Conservation (phyloP, 2,888 invertebrate genomes). For the Scotopteryx bipunctaria region DNA sequence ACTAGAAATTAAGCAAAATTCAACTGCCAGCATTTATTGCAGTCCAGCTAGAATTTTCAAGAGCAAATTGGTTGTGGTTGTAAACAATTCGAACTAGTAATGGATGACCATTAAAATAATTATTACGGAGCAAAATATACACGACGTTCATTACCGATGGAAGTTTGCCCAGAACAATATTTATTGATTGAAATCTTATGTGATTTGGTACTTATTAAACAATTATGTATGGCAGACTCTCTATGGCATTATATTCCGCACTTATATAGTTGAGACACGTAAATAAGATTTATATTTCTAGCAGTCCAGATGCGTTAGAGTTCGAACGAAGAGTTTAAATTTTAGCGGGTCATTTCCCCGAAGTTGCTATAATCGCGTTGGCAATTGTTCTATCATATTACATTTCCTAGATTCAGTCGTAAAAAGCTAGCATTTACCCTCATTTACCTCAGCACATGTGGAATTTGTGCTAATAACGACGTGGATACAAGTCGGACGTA, state of each 20-base stretch:
- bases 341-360: conserved; percentile 5
- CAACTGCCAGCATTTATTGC: no score
- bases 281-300: no score
- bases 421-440: conserved; percentile 13
- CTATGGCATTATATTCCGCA: no score
- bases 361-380: no score
- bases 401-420: conserved; percentile 22
- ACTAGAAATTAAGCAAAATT: no score
- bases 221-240: conserved; percentile 1
- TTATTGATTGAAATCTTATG: conserved; percentile 47
- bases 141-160: conserved; percentile 55
- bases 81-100: conserved; percentile 48
- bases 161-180: conserved; percentile 62
- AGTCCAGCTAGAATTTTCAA: conserved; percentile 8
- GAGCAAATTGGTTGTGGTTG: conserved; percentile 29
- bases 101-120: conserved; percentile 53
- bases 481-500: conserved; percentile 26
- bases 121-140: conserved; percentile 45
- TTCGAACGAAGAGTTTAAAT: background rate
- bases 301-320: background rate
- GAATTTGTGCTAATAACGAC: conserved; percentile 23
- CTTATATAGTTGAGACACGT: no score
- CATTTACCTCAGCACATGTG: conserved; percentile 18
- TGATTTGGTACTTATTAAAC: conserved; percentile 38
- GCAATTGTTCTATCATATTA: conserved; percentile 16